These are phyloP conservation scores for Lycaon pictus DNA, from an alignment of 2,113 vertebrate genomes.

Conservation along the genomic window DNA sequence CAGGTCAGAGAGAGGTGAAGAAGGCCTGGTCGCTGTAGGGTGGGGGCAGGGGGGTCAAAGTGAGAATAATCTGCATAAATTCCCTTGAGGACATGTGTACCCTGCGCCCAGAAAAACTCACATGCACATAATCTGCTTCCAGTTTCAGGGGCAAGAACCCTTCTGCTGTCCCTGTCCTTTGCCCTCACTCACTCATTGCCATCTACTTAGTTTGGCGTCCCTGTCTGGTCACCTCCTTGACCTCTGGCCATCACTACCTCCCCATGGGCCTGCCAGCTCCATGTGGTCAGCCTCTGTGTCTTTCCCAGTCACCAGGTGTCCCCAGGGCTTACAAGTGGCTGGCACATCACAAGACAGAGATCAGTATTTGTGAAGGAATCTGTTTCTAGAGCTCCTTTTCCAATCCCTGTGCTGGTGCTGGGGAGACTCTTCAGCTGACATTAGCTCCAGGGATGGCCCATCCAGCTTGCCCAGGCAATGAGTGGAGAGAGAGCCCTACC, in stretches of 20 bases:
- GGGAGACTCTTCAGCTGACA: rapidly evolving
- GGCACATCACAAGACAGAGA: not conserved
- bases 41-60: not conserved
- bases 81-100: not conserved
- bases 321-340: not conserved
- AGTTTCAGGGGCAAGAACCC: not conserved
- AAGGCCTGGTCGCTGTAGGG: rapidly evolving
- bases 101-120: not conserved
- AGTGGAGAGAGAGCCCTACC: not conserved
- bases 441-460: not conserved
- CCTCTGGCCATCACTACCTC: not conserved
- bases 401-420: too few relatives aligned
- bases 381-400: not conserved
- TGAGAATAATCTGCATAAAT: not conserved
- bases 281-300: not conserved
- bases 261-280: not conserved
- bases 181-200: too few relatives aligned
- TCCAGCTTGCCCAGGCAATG: not conserved
- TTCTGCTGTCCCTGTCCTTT: not conserved
- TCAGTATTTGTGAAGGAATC: not conserved
- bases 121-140: rapidly evolving
- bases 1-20: not conserved
- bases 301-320: not conserved
- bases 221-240: not conserved
- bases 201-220: not conserved